Evolutionary conservation across 2,113 vertebrate genomes (phyloP).

Genomic region (Festucalex cinctus): DNA sequence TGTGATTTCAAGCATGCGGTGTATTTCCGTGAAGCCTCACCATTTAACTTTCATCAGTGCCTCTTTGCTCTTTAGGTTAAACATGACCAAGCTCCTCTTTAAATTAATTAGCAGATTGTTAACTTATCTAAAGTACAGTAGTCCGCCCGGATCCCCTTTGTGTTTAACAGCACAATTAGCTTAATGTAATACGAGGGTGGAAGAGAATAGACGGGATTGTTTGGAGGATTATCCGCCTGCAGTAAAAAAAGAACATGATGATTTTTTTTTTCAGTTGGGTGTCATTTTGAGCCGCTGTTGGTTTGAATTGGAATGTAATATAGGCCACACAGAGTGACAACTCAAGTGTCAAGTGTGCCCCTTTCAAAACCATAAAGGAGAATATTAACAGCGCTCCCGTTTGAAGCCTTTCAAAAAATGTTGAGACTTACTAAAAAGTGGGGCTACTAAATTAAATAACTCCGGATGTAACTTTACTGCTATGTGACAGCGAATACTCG

Average conservation of each 20-base stretch:
- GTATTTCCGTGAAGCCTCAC: not conserved
- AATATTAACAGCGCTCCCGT: conserved; percentile 9
- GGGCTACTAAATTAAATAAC: conserved; percentile 26
- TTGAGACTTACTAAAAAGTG: not conserved
- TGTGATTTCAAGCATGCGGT: not conserved
- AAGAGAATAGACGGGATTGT: not conserved
- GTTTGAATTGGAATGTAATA: conserved; percentile 7
- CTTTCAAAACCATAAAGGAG: conserved; percentile 17
- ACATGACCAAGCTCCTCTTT: not conserved
- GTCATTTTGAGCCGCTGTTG: conserved; percentile 1
- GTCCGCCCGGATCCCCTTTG: not conserved
- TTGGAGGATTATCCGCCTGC: conserved; percentile 5
- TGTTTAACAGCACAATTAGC: conserved; percentile 1
- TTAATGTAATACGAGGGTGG: not conserved
- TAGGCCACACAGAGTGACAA: not conserved
- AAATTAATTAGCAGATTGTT: conserved; percentile 5
- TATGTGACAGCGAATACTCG: not conserved
- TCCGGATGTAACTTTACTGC: not conserved
- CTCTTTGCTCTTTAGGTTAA: not conserved
- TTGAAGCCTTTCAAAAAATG: conserved; percentile 3
- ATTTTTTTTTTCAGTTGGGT: not conserved
- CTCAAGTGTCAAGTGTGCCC: not conserved
- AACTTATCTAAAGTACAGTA: not conserved
- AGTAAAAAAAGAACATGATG: not conserved
- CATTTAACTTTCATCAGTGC: not conserved